A percentile compares a stretch with the other conserved stretches of the same genome.
These are phyloP conservation scores for Melanotaenia pygmaea DNA, from an alignment of 2,797 vertebrate genomes.

Conservation along the genomic window DNA sequence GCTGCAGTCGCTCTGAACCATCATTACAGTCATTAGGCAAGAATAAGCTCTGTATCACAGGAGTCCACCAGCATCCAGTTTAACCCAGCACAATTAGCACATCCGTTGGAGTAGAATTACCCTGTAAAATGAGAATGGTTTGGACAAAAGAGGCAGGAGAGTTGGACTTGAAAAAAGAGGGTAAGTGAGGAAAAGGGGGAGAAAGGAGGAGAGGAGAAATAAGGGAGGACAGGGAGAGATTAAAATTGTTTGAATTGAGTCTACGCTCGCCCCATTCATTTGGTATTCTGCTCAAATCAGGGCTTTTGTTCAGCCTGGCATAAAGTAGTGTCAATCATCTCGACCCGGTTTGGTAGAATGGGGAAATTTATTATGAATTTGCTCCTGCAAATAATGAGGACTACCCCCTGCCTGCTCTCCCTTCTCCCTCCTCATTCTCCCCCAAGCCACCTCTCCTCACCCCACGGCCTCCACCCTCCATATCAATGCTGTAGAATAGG, in stretches of 20 bases:
- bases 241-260: constrained; percentile 89
- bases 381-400: constrained; percentile 85
- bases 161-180: constrained; percentile 68
- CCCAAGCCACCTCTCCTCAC: constrained; percentile 62
- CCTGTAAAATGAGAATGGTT: constrained; percentile 82
- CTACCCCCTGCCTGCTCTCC: constrained; percentile 77
- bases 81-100: constrained; percentile 85
- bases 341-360: constrained; percentile 81
- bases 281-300: constrained; percentile 87
- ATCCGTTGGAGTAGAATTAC: constrained; percentile 84
- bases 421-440: constrained; percentile 50
- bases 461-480: constrained; percentile 61
- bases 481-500: constrained; percentile 83
- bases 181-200: constrained; percentile 72
- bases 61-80: constrained; percentile 79
- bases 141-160: constrained; percentile 75
- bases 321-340: constrained; percentile 90
- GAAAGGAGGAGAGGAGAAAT: constrained; percentile 66
- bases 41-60: constrained; percentile 83
- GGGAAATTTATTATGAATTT: constrained; percentile 90
- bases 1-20: constrained; percentile 68
- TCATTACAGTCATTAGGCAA: constrained; percentile 80
- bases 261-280: constrained; percentile 85
- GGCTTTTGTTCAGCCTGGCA: constrained; percentile 82
- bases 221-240: constrained; percentile 81